Evolutionary conservation across 2,797 vertebrate species (phyloP).

Genomic region (Typhlichthys subterraneus): DNA sequence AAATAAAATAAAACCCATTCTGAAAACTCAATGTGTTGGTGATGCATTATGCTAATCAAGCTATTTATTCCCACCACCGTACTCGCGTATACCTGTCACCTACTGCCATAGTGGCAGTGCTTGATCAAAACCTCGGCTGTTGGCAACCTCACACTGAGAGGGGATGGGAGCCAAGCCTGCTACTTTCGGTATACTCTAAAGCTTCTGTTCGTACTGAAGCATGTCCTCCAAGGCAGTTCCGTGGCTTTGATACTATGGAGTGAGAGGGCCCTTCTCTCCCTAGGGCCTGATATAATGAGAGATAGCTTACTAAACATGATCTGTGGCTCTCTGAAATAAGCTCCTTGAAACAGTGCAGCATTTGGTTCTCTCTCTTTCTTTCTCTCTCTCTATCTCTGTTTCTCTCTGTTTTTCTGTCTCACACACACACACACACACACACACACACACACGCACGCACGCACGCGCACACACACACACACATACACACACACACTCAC

Average conservation of each 20-base stretch:
- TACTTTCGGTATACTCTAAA: conserved; percentile 65
- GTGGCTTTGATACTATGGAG: conserved; percentile 72
- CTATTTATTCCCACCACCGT: conserved; percentile 64
- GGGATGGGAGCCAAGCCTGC: conserved; percentile 67
- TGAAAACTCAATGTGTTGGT: conserved; percentile 60
- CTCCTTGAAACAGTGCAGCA: conserved; percentile 66
- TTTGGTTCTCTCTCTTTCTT: conserved; percentile 58
- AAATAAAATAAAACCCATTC: conserved; percentile 3
- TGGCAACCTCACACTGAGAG: conserved; percentile 68
- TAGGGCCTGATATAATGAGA: conserved; percentile 77
- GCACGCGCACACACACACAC: too few relatives aligned
- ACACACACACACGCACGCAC: neutral
- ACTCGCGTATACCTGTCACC: conserved; percentile 72
- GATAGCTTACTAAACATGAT: conserved; percentile 75
- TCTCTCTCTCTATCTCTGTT: conserved; percentile 15
- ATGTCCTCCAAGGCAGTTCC: conserved; percentile 68
- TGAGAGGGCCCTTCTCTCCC: conserved; percentile 67
- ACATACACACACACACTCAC: too few relatives aligned
- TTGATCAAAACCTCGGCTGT: conserved; percentile 75
- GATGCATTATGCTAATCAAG: conserved; percentile 75
- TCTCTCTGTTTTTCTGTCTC: conserved; percentile 5
- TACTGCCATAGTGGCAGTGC: conserved; percentile 55
- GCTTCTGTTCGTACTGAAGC: conserved; percentile 64
- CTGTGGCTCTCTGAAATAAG: conserved; percentile 63
- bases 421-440: neutral